A percentile compares a stretch with the other conserved stretches of the same genome.
Evolutionary conservation across 2,113 vertebrate genomes (phyloP).

Genomic region (Oophaga pumilio): DNA sequence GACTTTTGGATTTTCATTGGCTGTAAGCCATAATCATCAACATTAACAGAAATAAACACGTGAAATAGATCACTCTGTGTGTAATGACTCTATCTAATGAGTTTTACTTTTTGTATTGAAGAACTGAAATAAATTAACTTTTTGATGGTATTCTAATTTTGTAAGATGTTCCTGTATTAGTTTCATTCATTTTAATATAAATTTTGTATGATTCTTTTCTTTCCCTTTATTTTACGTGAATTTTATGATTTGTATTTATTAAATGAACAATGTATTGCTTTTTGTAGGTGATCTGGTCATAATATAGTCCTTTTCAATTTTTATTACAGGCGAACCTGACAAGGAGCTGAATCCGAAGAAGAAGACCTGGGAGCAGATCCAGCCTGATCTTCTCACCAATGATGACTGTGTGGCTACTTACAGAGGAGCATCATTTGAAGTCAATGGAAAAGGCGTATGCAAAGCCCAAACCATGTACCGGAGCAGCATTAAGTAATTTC

Average conservation of each 20-base stretch:
- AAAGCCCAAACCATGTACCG: slow-evolving; percentile 90
- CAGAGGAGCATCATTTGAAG: slow-evolving; percentile 88
- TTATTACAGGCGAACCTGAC: slow-evolving; percentile 86
- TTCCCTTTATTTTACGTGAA: too few relatives aligned
- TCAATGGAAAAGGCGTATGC: slow-evolving; percentile 89
- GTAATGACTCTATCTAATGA: too few relatives aligned
- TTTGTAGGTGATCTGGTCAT: not conserved
- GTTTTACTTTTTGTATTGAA: too few relatives aligned
- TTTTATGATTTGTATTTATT: not conserved
- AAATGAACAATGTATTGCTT: not conserved
- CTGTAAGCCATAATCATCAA: too few relatives aligned
- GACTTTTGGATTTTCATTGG: too few relatives aligned
- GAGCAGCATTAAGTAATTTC: slow-evolving; percentile 87
- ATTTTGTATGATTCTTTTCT: too few relatives aligned
- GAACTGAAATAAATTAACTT: too few relatives aligned
- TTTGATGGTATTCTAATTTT: too few relatives aligned
- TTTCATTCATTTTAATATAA: too few relatives aligned
- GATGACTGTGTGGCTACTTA: slow-evolving; percentile 87
- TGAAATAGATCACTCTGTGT: too few relatives aligned
- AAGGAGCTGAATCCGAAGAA: slow-evolving; percentile 98
- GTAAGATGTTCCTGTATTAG: too few relatives aligned
- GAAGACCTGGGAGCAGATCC: slow-evolving; percentile 97
- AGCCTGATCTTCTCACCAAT: slow-evolving; percentile 89
- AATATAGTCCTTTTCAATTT: not conserved
- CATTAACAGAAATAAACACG: too few relatives aligned